These are phyloP conservation scores for Acronicta alni DNA, from an alignment of 2,888 invertebrate species.

Conservation along the genomic window DNA sequence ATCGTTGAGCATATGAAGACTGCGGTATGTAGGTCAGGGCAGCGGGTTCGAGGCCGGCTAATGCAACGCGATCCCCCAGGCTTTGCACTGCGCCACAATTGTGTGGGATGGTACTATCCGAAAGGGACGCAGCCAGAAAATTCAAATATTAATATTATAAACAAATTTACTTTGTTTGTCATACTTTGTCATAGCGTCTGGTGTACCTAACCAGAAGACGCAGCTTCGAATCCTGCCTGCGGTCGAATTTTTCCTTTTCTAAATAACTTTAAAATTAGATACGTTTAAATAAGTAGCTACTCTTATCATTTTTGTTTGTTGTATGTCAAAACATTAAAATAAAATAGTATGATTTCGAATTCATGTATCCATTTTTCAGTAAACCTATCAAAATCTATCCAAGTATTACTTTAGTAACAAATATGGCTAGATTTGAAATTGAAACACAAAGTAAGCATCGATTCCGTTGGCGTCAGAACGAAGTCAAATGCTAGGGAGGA, in stretches of 20 bases:
- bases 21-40: slow-evolving; percentile 54
- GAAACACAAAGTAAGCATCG: slow-evolving; percentile 35
- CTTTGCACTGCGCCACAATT: slow-evolving; percentile 50
- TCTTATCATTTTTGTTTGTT: too few species aligned
- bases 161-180: too few species aligned
- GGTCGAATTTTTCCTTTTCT: too few species aligned
- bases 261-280: too few species aligned
- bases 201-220: too few species aligned
- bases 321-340: too few species aligned
- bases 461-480: slow-evolving; percentile 15
- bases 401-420: slow-evolving; percentile 11
- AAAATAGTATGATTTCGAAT: too few species aligned
- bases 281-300: too few species aligned
- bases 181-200: too few species aligned
- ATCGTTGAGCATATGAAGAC: slow-evolving; percentile 48
- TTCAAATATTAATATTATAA: not conserved
- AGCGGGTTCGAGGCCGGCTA: slow-evolving; percentile 53
- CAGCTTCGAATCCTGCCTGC: too few species aligned
- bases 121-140: slow-evolving; percentile 5
- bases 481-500: slow-evolving; percentile 44
- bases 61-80: slow-evolving; percentile 54
- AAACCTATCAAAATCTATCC: not conserved
- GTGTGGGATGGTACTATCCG: slow-evolving; percentile 24
- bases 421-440: slow-evolving; percentile 24
- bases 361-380: too few species aligned